Percentiles rank a stretch among this genome's conserved stretches.
Conservation (phyloP, 2,797 vertebrate genomes). For the Crax fasciolata region DNA sequence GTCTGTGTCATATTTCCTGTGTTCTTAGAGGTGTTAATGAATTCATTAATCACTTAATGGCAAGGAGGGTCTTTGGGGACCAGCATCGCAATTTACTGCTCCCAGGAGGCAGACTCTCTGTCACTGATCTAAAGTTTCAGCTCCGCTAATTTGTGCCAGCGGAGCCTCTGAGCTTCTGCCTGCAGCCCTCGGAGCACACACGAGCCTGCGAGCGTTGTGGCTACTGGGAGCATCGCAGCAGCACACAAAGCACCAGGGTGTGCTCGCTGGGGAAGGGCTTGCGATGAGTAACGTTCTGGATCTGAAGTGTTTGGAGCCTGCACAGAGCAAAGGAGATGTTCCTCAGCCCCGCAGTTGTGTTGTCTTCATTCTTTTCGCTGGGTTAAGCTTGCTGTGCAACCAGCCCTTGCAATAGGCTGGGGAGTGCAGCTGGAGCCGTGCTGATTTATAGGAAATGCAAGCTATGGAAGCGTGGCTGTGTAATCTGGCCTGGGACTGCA, state of each 20-base stretch:
- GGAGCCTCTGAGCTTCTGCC: slow-evolving; percentile 34
- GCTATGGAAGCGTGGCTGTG: not conserved
- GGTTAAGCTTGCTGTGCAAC: not conserved
- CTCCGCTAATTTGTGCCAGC: slow-evolving; percentile 52
- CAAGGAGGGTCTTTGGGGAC: slow-evolving; percentile 79
- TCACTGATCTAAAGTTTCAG: slow-evolving; percentile 64
- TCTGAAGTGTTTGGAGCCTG: not conserved
- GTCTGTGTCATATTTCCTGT: slow-evolving; percentile 73
- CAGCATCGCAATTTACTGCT: slow-evolving; percentile 64
- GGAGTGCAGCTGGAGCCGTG: fast-evolving
- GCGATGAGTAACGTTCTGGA: not conserved
- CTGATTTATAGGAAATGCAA: not conserved
- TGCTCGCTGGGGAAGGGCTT: not conserved
- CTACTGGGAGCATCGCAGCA: fast-evolving
- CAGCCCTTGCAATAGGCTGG: not conserved
- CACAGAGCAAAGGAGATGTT: not conserved
- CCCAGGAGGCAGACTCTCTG: slow-evolving; percentile 74
- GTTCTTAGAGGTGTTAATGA: slow-evolving; percentile 82
- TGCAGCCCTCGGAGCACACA: slow-evolving; percentile 16
- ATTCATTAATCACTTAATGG: slow-evolving; percentile 87
- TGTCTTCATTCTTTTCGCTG: not conserved
- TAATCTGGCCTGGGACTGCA: slow-evolving; percentile 11
- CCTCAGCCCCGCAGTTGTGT: fast-evolving
- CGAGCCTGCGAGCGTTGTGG: not conserved
- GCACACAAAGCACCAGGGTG: fast-evolving